A percentile compares a stretch with the other conserved stretches of the same genome.
Evolutionary conservation across 2,797 vertebrate genomes (phyloP).

Genomic region (Dendrocincla fuliginosa): DNA sequence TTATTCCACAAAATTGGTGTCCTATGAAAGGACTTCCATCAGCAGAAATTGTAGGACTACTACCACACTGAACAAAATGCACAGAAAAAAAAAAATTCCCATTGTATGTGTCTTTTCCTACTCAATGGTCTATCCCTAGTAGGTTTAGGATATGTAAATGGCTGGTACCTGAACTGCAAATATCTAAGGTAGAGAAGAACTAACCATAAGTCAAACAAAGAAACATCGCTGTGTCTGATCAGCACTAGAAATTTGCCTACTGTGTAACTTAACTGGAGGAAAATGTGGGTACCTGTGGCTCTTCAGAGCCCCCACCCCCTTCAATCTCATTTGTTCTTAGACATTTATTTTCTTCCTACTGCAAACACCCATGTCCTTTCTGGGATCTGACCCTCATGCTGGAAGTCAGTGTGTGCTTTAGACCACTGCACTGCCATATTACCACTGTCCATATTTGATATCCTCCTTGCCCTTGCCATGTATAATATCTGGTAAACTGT

Average conservation of each 20-base stretch:
- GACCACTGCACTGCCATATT: not conserved
- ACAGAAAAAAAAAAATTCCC: not conserved
- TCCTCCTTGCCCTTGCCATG: not conserved
- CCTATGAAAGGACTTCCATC: not conserved
- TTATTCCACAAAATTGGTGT: not conserved
- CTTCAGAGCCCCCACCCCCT: not conserved
- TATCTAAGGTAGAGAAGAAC: not conserved
- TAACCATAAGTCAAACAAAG: not conserved
- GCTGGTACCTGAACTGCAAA: not conserved
- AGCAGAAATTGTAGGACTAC: not conserved
- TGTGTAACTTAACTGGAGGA: not conserved
- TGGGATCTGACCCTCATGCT: fast-evolving
- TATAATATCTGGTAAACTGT: not conserved
- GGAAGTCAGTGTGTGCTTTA: not conserved
- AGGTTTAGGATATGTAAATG: not conserved
- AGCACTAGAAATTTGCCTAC: not conserved
- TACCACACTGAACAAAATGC: not conserved
- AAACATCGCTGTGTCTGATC: not conserved
- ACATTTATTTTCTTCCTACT: not conserved
- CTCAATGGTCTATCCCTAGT: not conserved
- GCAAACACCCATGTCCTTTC: not conserved
- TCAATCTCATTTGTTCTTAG: not conserved
- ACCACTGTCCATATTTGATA: not conserved
- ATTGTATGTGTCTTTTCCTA: not conserved
- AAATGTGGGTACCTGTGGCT: not conserved